Conservation (phyloP, 2,888 invertebrate species). For the Sphecodes monilicornis region DNA sequence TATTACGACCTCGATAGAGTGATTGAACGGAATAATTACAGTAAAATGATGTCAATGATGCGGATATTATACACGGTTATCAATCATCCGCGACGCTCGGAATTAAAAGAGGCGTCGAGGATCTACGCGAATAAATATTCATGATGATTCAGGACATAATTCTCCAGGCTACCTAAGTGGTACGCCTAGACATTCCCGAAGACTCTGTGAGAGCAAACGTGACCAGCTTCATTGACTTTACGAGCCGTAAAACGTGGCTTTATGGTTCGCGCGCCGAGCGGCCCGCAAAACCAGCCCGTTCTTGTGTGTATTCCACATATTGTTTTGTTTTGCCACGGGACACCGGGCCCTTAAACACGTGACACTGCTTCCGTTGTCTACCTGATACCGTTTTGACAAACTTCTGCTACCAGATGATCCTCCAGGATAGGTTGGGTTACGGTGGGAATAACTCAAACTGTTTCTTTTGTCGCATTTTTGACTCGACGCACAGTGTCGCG, state of each 20-base stretch:
- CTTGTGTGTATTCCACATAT: slow-evolving; percentile 39
- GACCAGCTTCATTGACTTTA: slow-evolving; percentile 83
- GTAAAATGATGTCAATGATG: not conserved
- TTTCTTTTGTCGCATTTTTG: not conserved
- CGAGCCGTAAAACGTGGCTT: slow-evolving; percentile 82
- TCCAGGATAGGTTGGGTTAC: no score
- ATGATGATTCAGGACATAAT: slow-evolving; percentile 60
- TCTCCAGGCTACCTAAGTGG: slow-evolving; percentile 66
- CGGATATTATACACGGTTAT: not conserved
- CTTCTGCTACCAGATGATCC: not conserved
- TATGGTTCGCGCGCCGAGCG: slow-evolving; percentile 76
- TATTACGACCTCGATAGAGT: not conserved
- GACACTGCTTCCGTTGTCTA: slow-evolving; percentile 36
- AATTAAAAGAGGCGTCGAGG: slow-evolving; percentile 28
- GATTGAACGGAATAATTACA: not conserved
- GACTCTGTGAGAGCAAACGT: slow-evolving; percentile 80
- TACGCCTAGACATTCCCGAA: slow-evolving; percentile 72
- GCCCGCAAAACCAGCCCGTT: slow-evolving; percentile 51
- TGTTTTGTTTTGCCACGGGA: slow-evolving; percentile 43
- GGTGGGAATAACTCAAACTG: not conserved
- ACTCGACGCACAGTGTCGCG: no score
- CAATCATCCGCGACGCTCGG: slow-evolving; percentile 15
- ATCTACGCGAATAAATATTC: slow-evolving; percentile 66
- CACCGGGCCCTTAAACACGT: slow-evolving; percentile 56
- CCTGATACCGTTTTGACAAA: slow-evolving; percentile 7